Conservation (phyloP, 2,113 vertebrate genomes). For the Callocephalon fimbriatum region DNA sequence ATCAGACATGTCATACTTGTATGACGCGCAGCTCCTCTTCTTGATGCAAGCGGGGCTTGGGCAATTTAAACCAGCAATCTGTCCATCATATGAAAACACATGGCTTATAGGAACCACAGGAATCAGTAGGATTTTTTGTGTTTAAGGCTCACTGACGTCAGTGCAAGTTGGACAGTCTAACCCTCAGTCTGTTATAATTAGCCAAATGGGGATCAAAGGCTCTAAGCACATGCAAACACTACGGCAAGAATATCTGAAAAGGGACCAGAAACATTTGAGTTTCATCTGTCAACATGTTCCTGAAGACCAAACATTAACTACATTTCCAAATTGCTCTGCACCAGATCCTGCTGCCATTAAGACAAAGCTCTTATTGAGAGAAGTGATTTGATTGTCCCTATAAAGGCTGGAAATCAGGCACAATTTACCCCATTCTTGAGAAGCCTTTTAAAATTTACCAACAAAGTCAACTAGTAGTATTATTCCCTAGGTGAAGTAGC, state of each 20-base stretch:
- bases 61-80: conserved; percentile 9
- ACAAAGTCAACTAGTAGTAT: not conserved
- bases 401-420: not conserved
- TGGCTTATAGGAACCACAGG: conserved; percentile 14
- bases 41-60: not conserved
- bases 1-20: fast-evolving
- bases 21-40: not conserved
- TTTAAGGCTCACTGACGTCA: not conserved
- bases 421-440: not conserved
- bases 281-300: conserved; percentile 32
- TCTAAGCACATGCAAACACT: not conserved
- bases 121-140: not conserved
- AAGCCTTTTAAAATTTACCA: not conserved
- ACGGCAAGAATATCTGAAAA: not conserved
- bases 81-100: not conserved
- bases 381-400: not conserved
- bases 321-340: not conserved
- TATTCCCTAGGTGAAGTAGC: not conserved
- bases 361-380: conserved; percentile 4
- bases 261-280: conserved; percentile 25
- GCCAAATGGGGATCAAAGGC: not conserved
- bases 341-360: not conserved
- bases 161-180: not conserved
- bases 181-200: not conserved
- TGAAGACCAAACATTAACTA: not conserved